These are phyloP conservation scores for Miltochrista miniata DNA, from an alignment of 2,888 invertebrate species.

Conservation along the genomic window DNA sequence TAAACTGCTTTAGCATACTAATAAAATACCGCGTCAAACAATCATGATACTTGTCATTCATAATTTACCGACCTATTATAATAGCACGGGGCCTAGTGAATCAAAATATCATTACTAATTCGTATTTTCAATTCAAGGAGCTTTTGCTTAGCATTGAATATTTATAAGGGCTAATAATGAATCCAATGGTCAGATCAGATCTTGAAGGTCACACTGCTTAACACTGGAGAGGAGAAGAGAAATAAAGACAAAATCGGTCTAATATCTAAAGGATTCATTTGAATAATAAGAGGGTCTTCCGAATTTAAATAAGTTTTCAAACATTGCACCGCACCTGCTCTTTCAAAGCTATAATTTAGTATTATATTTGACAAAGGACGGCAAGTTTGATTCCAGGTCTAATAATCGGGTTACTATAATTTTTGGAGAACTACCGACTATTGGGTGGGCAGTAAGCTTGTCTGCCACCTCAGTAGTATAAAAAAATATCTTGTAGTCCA, in stretches of 20 bases:
- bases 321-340: neutral
- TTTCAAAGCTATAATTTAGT: neutral
- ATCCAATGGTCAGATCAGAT: constrained; percentile 45
- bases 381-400: constrained; percentile 7
- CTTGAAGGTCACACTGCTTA: constrained; percentile 46
- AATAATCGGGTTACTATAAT: constrained; percentile 19
- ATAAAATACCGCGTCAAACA: neutral
- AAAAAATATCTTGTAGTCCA: too few relatives aligned
- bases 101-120: constrained; percentile 23
- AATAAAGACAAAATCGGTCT: constrained; percentile 20
- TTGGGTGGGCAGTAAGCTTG: too few relatives aligned
- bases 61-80: neutral
- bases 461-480: too few relatives aligned
- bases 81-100: neutral
- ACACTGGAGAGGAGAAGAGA: constrained; percentile 27
- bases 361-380: too few relatives aligned
- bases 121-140: constrained; percentile 24
- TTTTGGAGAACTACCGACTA: too few relatives aligned
- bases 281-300: constrained; percentile 36
- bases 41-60: neutral
- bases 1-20: too few relatives aligned
- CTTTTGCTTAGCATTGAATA: constrained; percentile 26
- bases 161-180: constrained; percentile 39
- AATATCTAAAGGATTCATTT: constrained; percentile 55
- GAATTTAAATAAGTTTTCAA: too few relatives aligned